Conservation (phyloP, 2,888 invertebrate genomes). For the Melipona bicolor region DNA sequence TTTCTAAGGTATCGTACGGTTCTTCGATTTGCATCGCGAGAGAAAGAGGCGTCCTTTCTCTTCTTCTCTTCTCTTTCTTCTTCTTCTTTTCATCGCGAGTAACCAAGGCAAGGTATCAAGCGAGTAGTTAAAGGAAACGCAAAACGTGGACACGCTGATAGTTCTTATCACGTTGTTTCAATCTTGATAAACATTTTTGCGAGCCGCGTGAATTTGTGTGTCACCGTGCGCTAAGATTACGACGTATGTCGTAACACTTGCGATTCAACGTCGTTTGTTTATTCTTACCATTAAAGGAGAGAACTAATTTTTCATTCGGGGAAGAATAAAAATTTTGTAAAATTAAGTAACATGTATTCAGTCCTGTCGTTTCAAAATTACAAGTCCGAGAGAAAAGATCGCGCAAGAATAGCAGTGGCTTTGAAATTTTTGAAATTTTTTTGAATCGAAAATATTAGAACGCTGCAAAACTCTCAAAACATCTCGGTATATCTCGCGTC, state of each 20-base stretch:
- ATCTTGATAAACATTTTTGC: background rate
- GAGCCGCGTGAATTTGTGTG: background rate
- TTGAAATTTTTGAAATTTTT: background rate
- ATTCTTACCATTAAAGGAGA: too few species aligned
- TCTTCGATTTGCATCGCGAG: background rate
- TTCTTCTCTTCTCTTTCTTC: too few species aligned
- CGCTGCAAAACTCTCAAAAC: background rate
- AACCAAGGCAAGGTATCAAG: background rate
- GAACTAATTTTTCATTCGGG: too few species aligned
- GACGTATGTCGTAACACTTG: background rate
- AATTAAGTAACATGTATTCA: too few species aligned
- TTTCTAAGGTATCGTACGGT: slow-evolving; percentile 52
- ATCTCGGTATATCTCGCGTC: too few species aligned
- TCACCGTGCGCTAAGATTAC: background rate
- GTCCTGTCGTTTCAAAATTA: too few species aligned
- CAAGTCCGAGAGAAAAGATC: too few species aligned
- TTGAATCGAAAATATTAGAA: background rate
- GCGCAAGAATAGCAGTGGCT: too few species aligned
- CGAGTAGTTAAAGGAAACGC: background rate
- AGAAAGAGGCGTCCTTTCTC: too few species aligned
- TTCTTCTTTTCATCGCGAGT: background rate
- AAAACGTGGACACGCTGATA: background rate
- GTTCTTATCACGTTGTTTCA: background rate
- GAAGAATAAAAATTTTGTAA: too few species aligned
- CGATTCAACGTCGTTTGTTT: too few species aligned